Conservation (phyloP, 2,797 vertebrate genomes). For the Chloroceryle amazona region DNA sequence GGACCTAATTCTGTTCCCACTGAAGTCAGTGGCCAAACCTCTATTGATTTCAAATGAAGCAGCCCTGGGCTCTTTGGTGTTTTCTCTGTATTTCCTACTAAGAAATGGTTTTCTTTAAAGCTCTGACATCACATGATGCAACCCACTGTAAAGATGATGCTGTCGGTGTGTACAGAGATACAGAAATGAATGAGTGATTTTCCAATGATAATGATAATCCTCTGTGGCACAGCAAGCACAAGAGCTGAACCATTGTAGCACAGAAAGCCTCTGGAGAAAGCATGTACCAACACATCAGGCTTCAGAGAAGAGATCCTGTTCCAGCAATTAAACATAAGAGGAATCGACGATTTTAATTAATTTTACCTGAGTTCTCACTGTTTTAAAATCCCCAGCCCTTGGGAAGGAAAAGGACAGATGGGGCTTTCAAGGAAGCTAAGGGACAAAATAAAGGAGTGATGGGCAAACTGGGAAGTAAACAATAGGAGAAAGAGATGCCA, state of each 20-base stretch:
- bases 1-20: background rate
- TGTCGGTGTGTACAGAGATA: background rate
- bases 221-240: background rate
- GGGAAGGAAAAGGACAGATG: background rate
- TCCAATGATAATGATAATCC: constrained; percentile 15
- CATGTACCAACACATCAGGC: background rate
- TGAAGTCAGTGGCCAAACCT: background rate
- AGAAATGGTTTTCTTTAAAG: constrained; percentile 26
- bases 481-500: background rate
- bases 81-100: background rate
- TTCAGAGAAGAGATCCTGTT: background rate
- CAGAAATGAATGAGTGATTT: background rate
- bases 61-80: background rate
- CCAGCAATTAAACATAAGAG: background rate
- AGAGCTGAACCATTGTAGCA: background rate
- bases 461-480: constrained; percentile 19
- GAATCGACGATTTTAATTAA: background rate
- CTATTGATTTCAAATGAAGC: background rate
- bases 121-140: constrained; percentile 73
- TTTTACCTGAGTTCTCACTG: background rate
- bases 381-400: background rate
- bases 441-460: background rate
- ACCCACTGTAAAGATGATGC: constrained; percentile 42
- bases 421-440: background rate
- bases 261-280: background rate